phyloP scores from a whole-genome alignment of 2,888 invertebrate genomes.

The Caenorhabditis zanzibari region DNA sequence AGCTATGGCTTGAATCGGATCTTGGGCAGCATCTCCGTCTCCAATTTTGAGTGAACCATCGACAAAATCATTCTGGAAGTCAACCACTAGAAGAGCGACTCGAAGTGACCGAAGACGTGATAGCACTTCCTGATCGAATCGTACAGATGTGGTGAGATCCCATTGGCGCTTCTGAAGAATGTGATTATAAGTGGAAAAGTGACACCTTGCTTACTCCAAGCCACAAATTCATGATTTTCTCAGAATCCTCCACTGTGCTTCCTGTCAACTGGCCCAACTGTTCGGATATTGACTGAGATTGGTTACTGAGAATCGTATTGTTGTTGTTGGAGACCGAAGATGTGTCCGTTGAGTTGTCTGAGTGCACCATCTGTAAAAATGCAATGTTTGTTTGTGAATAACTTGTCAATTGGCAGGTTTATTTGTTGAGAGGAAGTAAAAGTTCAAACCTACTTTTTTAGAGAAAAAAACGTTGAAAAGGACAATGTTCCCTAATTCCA shows the following conservation, averaged over 20 bases:
- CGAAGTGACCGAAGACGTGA: constrained; percentile 66
- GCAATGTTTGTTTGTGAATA: constrained; percentile 25
- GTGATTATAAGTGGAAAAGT: background rate
- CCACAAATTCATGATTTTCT: constrained; percentile 61
- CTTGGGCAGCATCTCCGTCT: constrained; percentile 78
- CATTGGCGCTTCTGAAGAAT: constrained; percentile 47
- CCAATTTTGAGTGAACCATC: constrained; percentile 94
- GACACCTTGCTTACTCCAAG: constrained; percentile 50
- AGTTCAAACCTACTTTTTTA: background rate
- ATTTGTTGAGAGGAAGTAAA: constrained; percentile 31
- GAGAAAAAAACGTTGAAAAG: constrained; percentile 6
- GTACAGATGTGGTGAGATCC: constrained; percentile 38
- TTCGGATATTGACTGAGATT: constrained; percentile 54
- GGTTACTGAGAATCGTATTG: constrained; percentile 56
- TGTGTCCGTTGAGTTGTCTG: constrained; percentile 38
- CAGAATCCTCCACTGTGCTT: constrained; percentile 34
- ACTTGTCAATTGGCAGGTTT: constrained; percentile 25
- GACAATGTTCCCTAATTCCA: constrained; percentile 50
- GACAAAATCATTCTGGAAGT: constrained; percentile 99
- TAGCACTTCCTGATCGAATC: constrained; percentile 60
- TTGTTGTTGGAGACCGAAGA: constrained; percentile 47
- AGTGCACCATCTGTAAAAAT: constrained; percentile 59
- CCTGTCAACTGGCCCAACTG: constrained; percentile 56
- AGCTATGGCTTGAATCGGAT: constrained; percentile 76
- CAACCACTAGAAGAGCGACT: constrained; percentile 92